These are phyloP conservation scores for Gephyroberyx darwinii DNA, from an alignment of 2,797 vertebrate species.

Conservation along the genomic window DNA sequence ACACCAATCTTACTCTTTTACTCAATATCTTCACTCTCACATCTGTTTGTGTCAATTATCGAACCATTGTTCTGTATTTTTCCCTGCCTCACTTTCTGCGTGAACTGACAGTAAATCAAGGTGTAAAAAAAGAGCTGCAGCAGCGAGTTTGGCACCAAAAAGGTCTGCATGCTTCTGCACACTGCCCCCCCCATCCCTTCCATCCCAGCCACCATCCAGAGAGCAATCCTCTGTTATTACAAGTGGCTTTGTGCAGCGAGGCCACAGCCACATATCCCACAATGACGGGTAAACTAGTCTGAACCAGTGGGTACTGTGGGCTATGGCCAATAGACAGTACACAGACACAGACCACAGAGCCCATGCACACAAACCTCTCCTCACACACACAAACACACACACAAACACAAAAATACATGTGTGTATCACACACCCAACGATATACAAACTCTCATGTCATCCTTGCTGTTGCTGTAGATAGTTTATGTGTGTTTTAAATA, in stretches of 20 bases:
- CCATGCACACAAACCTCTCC: slow-evolving; percentile 35
- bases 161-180: slow-evolving; percentile 28
- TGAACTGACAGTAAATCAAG: slow-evolving; percentile 8
- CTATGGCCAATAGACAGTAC: slow-evolving; percentile 37
- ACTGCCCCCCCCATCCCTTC: slow-evolving; percentile 24
- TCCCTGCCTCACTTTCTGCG: neutral
- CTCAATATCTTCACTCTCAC: slow-evolving; percentile 7
- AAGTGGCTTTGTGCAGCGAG: slow-evolving; percentile 60
- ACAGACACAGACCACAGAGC: slow-evolving; percentile 44
- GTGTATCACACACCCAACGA: neutral
- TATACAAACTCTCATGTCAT: neutral
- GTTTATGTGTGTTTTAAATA: slow-evolving; percentile 16
- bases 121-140: neutral
- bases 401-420: slow-evolving; percentile 8
- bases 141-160: slow-evolving; percentile 20
- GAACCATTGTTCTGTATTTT: slow-evolving; percentile 3
- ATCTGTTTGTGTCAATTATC: neutral
- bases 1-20: slow-evolving; percentile 32
- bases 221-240: slow-evolving; percentile 56
- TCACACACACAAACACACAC: neutral
- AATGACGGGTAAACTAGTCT: slow-evolving; percentile 66
- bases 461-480: slow-evolving; percentile 11
- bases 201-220: slow-evolving; percentile 9
- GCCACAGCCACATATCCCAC: slow-evolving; percentile 55
- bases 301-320: slow-evolving; percentile 60